Percentiles rank a stretch among this genome's conserved stretches.
Evolutionary conservation across 1,140 invertebrate species (phyloP).

Genomic region (Portunus trituberculatus): DNA sequence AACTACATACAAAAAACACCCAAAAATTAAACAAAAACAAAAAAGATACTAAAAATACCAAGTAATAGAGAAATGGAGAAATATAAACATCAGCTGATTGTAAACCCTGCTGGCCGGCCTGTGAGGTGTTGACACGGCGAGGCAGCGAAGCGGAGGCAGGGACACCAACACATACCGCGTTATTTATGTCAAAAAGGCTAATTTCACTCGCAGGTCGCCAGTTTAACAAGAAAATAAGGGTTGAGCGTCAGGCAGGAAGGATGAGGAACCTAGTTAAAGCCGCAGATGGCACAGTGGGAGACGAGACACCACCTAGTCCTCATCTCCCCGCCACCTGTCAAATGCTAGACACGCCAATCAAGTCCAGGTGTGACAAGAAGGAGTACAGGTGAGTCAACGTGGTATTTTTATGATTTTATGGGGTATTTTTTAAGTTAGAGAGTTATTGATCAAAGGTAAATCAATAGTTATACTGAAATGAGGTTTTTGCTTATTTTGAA

Average conservation of each 20-base stretch:
- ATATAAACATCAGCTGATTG: too few species aligned
- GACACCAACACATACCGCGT: background rate
- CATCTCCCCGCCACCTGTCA: background rate
- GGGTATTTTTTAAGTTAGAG: background rate
- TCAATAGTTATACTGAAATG: too few species aligned
- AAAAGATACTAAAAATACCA: too few species aligned
- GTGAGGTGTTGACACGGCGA: too few species aligned
- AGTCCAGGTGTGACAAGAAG: constrained; percentile 45
- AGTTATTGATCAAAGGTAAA: background rate
- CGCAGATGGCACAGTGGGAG: background rate
- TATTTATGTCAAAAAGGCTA: constrained; percentile 26
- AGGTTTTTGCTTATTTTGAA: too few species aligned
- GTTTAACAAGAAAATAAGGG: background rate
- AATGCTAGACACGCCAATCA: background rate
- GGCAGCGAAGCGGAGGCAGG: too few species aligned
- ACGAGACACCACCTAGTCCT: background rate
- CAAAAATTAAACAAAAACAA: too few species aligned
- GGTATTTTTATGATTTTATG: background rate
- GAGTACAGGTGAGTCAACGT: constrained; percentile 53
- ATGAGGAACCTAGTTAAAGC: background rate
- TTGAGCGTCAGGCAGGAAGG: background rate
- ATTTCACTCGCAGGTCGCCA: background rate
- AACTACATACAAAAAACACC: too few species aligned
- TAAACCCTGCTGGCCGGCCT: too few species aligned
- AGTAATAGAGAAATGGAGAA: too few species aligned